These are phyloP conservation scores for Calameuta filiformis DNA, from an alignment of 2,888 invertebrate species.

Conservation along the genomic window DNA sequence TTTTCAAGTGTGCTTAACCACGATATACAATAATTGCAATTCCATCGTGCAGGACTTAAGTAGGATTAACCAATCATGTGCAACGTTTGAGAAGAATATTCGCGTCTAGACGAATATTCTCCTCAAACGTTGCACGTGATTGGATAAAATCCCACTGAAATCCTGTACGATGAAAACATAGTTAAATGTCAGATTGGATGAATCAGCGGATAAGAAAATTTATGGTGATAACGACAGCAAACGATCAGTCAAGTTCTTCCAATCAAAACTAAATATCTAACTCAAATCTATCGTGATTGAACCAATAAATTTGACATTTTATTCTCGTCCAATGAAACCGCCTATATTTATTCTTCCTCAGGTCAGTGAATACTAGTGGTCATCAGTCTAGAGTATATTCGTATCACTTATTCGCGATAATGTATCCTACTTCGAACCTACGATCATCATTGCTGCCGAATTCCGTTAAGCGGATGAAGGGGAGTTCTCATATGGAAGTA, in stretches of 20 bases:
- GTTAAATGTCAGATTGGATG: background rate
- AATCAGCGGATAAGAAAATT: background rate
- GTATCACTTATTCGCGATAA: background rate
- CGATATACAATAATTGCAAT: background rate
- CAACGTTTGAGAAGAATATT: no score
- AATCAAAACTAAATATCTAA: background rate
- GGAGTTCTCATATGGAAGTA: background rate
- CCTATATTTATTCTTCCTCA: background rate
- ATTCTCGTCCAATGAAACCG: background rate
- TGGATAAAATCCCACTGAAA: no score
- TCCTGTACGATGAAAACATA: no score
- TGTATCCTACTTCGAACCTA: background rate
- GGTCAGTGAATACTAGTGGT: background rate
- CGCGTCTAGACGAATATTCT: no score
- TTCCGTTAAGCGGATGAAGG: background rate
- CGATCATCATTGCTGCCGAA: background rate
- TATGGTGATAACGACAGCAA: background rate
- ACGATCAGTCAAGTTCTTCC: background rate
- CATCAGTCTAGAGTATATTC: background rate
- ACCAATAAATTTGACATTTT: background rate
- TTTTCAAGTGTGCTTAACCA: background rate
- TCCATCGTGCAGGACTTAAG: no score
- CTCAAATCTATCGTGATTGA: background rate
- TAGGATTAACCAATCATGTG: no score
- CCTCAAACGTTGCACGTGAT: no score